phyloP scores from a whole-genome alignment of 2,113 vertebrate genomes.

The Opisthocomus hoazin region DNA sequence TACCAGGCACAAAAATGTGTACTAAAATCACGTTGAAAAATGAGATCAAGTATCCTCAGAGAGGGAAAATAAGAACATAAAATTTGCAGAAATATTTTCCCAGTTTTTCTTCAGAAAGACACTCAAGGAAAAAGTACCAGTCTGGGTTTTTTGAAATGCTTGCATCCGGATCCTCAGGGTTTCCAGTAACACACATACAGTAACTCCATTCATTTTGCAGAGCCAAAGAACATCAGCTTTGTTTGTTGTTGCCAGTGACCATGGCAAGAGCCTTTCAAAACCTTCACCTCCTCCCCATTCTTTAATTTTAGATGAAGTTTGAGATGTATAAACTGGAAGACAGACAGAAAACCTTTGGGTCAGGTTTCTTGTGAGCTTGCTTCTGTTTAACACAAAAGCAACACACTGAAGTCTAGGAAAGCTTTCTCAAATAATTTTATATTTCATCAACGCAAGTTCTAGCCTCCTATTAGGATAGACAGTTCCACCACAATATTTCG shows the following conservation, averaged over 20 bases:
- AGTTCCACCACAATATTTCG: not conserved
- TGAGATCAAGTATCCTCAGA: not conserved
- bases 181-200: not conserved
- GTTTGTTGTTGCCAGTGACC: not conserved
- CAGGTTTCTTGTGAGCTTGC: not conserved
- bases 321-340: not conserved
- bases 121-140: not conserved
- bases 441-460: not conserved
- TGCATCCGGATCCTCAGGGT: not conserved
- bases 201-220: not conserved
- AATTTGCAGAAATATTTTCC: not conserved
- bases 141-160: not conserved
- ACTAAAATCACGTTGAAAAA: not conserved
- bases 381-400: not conserved
- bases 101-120: not conserved
- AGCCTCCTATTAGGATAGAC: not conserved
- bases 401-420: not conserved
- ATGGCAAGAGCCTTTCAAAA: not conserved
- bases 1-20: not conserved
- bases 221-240: not conserved
- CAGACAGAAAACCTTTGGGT: not conserved
- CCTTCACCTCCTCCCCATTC: not conserved
- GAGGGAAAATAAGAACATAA: not conserved
- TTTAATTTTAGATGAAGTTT: conserved; percentile 20
- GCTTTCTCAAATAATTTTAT: not conserved